These are phyloP conservation scores for Margaritifera margaritifera DNA, from an alignment of 2,888 invertebrate genomes.

Conservation along the genomic window DNA sequence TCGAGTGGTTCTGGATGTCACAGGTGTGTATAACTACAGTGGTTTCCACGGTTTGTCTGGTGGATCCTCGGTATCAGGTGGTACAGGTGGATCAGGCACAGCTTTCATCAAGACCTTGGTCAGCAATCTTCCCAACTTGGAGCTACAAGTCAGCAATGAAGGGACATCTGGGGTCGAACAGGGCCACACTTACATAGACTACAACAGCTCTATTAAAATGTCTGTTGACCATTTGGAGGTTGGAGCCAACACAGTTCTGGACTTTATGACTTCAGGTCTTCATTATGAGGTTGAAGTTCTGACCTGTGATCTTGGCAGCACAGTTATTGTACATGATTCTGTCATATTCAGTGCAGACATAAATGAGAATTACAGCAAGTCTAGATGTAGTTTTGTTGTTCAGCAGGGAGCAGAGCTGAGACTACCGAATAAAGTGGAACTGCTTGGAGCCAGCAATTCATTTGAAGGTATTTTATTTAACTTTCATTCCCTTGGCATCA, in stretches of 20 bases:
- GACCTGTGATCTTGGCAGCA: constrained; percentile 39
- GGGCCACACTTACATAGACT: constrained; percentile 41
- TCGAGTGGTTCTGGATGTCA: constrained; percentile 33
- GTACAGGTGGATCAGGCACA: constrained; percentile 54
- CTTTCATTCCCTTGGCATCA: no score
- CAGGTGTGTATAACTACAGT: constrained; percentile 40
- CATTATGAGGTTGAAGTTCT: constrained; percentile 42
- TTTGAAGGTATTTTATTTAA: constrained; percentile 35
- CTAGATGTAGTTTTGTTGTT: constrained; percentile 52
- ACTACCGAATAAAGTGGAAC: constrained; percentile 47
- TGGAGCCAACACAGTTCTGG: constrained; percentile 32
- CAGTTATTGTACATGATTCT: constrained; percentile 39
- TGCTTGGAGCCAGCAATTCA: constrained; percentile 44
- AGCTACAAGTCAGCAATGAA: constrained; percentile 34
- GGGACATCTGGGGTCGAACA: constrained; percentile 20
- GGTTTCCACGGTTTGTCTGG: constrained; percentile 41
- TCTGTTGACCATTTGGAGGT: constrained; percentile 34
- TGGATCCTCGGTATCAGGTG: constrained; percentile 35
- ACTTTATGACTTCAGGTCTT: constrained; percentile 26
- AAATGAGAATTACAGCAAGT: constrained; percentile 38
- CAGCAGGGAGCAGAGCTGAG: constrained; percentile 48
- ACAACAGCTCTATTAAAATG: constrained; percentile 10
- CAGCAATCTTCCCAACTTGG: constrained; percentile 18
- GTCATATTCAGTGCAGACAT: constrained; percentile 50
- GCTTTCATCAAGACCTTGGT: constrained; percentile 22